Evolutionary conservation across 2,113 vertebrate genomes (phyloP).

Genomic region (Monarcha castaneiventris): DNA sequence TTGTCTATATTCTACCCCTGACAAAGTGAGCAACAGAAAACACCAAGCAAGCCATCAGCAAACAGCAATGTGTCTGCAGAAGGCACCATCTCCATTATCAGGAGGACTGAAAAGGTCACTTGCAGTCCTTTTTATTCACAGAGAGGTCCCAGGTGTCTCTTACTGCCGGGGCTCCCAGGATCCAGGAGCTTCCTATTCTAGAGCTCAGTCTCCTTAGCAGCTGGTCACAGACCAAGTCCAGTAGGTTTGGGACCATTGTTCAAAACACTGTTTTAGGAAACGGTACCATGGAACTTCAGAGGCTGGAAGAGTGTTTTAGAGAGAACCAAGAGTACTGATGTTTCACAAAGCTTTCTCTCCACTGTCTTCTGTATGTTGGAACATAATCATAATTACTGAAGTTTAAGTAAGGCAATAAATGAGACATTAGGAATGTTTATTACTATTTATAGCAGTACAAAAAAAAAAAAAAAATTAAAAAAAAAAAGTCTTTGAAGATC

Average conservation of each 20-base stretch:
- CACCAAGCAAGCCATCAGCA: not conserved
- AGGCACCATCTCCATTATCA: not conserved
- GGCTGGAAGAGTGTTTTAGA: not conserved
- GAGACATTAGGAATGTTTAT: not conserved
- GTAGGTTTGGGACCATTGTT: not conserved
- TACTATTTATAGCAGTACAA: not conserved
- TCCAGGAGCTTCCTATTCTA: not conserved
- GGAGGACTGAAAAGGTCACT: not conserved
- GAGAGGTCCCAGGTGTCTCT: not conserved
- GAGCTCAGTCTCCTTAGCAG: not conserved
- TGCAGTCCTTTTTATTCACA: not conserved
- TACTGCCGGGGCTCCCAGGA: not conserved
- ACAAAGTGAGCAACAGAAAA: conserved; percentile 16
- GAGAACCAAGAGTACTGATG: not conserved
- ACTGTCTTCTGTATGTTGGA: not conserved
- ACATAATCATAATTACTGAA: not conserved
- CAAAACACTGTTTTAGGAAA: not conserved
- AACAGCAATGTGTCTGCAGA: not conserved
- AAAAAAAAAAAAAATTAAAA: not conserved
- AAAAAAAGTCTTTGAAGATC: not conserved
- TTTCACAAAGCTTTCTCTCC: not conserved
- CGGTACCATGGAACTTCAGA: not conserved
- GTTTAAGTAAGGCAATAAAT: not conserved
- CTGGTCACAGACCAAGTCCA: not conserved
- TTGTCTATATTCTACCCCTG: not conserved